These are phyloP conservation scores for Pandemis heparana DNA, from an alignment of 2,888 invertebrate genomes.

Conservation along the genomic window DNA sequence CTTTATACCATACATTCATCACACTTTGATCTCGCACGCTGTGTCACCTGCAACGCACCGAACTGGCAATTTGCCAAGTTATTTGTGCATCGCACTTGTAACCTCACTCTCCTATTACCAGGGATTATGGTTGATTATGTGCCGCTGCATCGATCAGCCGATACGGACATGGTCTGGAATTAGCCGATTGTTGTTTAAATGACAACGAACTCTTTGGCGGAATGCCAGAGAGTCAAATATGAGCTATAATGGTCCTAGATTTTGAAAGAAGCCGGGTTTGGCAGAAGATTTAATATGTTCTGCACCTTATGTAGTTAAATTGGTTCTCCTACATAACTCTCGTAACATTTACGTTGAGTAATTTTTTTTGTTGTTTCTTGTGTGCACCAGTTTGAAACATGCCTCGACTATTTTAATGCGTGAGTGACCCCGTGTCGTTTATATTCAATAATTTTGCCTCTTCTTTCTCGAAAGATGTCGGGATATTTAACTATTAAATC, in stretches of 20 bases:
- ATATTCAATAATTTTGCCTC: too few relatives aligned
- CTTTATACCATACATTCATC: constrained; percentile 19
- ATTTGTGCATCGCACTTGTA: constrained; percentile 29
- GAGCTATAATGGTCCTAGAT: constrained; percentile 28
- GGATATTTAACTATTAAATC: too few relatives aligned
- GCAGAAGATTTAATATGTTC: neutral
- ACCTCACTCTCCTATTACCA: constrained; percentile 8
- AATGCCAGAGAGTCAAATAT: constrained; percentile 48
- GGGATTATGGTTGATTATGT: constrained; percentile 30
- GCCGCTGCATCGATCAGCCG: constrained; percentile 41
- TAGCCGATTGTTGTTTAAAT: constrained; percentile 53
- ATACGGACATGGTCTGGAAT: constrained; percentile 51
- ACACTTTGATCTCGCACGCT: constrained; percentile 34
- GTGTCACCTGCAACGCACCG: constrained; percentile 37
- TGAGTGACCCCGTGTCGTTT: too few relatives aligned
- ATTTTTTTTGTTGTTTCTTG: too few relatives aligned
- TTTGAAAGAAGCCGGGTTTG: neutral
- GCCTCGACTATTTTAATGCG: too few relatives aligned
- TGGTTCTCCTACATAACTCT: too few relatives aligned
- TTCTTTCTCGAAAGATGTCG: too few relatives aligned
- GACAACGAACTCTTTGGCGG: constrained; percentile 58
- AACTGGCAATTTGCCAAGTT: constrained; percentile 30
- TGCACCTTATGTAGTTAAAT: too few relatives aligned
- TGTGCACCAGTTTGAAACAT: too few relatives aligned
- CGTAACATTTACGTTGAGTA: too few relatives aligned